These are phyloP conservation scores for Donacobius atricapilla DNA, from an alignment of 2,113 vertebrate genomes.

Conservation along the genomic window DNA sequence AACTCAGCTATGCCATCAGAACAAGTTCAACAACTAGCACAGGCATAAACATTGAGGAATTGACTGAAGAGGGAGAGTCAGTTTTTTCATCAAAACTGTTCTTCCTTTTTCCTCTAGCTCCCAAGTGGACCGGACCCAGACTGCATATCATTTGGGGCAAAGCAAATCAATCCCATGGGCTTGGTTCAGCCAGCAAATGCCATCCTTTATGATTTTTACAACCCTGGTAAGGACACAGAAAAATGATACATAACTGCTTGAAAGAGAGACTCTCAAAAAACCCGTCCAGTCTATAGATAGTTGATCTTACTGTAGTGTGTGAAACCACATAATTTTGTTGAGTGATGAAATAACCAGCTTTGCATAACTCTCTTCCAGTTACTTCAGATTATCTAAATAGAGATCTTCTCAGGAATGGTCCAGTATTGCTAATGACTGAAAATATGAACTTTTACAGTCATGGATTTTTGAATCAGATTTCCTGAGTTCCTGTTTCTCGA, in stretches of 20 bases:
- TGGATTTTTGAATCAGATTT: neutral
- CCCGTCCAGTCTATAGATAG: neutral
- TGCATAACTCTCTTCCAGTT: neutral
- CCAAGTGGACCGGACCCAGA: neutral
- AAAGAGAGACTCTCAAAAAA: neutral
- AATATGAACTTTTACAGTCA: neutral
- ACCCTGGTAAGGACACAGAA: conserved; percentile 61
- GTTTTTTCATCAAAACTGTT: neutral
- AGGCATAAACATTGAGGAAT: neutral
- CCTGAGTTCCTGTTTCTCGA: neutral
- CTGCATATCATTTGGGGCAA: conserved; percentile 67
- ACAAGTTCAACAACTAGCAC: neutral
- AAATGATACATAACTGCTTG: neutral
- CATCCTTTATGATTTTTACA: conserved; percentile 75
- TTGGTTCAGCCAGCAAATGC: conserved; percentile 74
- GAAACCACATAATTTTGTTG: rapidly evolving
- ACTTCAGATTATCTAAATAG: neutral
- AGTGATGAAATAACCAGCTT: neutral
- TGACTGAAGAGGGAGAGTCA: neutral
- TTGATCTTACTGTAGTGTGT: neutral
- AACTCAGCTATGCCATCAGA: neutral
- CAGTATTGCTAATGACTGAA: neutral
- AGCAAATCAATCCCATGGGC: conserved; percentile 72
- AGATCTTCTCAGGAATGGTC: neutral
- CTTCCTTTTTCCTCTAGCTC: conserved; percentile 48